Evolutionary conservation across 2,888 invertebrate genomes (phyloP), one percentile per base, ranked within the genome.

Genomic region (Ceriagrion tenellum): DNA sequence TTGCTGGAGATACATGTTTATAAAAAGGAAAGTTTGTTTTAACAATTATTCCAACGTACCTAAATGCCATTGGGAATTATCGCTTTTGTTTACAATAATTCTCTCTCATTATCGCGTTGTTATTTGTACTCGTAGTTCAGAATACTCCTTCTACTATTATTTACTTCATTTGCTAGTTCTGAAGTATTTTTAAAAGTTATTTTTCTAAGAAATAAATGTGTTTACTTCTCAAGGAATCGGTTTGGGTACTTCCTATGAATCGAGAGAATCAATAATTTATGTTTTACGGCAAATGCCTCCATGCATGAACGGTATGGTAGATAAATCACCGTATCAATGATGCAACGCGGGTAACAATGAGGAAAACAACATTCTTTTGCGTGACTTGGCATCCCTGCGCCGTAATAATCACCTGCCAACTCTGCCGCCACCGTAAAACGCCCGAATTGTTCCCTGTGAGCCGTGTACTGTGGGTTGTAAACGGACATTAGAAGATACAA

Each of bases 351-450:
- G 81, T 81, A 35, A 81, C 81, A 35, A 81, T 81, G 81, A 81
- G 30, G n/a, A 81, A 81, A 81, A 35, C 69, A 69, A 69, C 81
- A 35, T 81, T 30, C 81, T 81, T 81, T 81, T 16, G 26, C 81
- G 81, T 81, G 81, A 81, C 81, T 81, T 81, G 81, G 81, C 81
- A 81, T 16, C 81, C 35, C 16, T 81, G 35, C 30, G 81, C n/a
- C 81, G 30, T 35, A 81, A 81, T 81, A 81, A 35, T 81, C 35
- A 81, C 81, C 81, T 81, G 81, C 81, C 81, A 81, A 81, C 81
- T 81, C 69, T 30, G 26, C 13, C 81, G 81, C 30, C 81, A 13
- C 81, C 81, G 35, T 81, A 81, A 81, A 81, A 81, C 12, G 81
- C 35, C 81, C 81, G 81, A 81, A 81, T 81, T 81, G 30, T 81